These are phyloP conservation scores for Datnioides undecimradiatus DNA, from an alignment of 2,113 vertebrate species.

Conservation along the genomic window DNA sequence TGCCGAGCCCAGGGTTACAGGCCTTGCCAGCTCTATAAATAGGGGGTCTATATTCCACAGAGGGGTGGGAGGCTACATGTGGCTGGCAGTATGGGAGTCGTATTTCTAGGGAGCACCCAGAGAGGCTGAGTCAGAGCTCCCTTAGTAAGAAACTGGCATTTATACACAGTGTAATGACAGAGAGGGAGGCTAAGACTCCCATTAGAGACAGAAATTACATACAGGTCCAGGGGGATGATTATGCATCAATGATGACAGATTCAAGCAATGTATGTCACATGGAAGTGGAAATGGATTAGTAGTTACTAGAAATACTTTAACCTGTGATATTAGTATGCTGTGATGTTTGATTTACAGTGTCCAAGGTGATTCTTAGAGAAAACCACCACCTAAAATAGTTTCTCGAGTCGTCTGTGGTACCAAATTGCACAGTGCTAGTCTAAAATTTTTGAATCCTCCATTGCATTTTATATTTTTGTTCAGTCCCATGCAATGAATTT, in stretches of 20 bases:
- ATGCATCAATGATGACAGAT: constrained; percentile 63
- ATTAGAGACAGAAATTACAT: constrained; percentile 76
- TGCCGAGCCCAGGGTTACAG: constrained; percentile 73
- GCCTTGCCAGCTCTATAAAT: constrained; percentile 84
- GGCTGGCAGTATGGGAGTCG: constrained; percentile 72
- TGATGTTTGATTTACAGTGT: constrained; percentile 27
- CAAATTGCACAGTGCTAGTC: neutral
- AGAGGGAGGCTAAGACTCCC: constrained; percentile 67
- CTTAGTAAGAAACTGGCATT: constrained; percentile 74
- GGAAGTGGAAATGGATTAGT: constrained; percentile 54
- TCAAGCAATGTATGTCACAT: constrained; percentile 43
- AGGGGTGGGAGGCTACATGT: constrained; percentile 82
- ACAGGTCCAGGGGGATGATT: constrained; percentile 70
- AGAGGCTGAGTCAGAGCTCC: constrained; percentile 74
- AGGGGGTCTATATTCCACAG: constrained; percentile 85
- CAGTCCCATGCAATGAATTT: neutral
- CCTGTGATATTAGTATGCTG: constrained; percentile 36
- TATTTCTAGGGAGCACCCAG: constrained; percentile 78
- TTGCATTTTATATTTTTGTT: neutral
- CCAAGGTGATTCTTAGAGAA: constrained; percentile 23
- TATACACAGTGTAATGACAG: constrained; percentile 81
- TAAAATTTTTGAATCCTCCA: neutral
- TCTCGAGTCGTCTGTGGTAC: neutral
- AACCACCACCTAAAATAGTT: neutral
- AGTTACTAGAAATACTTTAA: constrained; percentile 65